Evolutionary conservation across 2,888 invertebrate genomes (phyloP).

Genomic region (Standfussiana lucernea): DNA sequence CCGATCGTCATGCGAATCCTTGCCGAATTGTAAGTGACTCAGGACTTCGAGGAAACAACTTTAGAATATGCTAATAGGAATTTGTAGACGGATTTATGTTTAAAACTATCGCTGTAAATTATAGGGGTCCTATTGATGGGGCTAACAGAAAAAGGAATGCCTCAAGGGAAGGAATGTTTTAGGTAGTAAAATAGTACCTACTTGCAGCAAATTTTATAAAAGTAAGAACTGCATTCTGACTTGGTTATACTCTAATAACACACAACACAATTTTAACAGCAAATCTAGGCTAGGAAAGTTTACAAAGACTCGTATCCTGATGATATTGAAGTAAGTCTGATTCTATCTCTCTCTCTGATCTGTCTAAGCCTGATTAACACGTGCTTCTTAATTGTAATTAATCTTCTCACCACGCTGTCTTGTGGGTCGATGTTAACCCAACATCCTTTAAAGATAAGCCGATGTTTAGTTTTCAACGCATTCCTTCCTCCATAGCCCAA

Average conservation of each 20-base stretch:
- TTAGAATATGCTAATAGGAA: conserved; percentile 19
- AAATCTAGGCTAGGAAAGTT: neutral
- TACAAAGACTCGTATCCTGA: neutral
- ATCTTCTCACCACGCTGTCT: conserved; percentile 16
- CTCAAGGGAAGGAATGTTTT: neutral
- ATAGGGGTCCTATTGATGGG: neutral
- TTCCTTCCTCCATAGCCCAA: neutral
- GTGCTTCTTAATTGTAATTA: conserved; percentile 38
- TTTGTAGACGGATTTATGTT: conserved; percentile 28
- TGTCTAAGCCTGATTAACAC: neutral
- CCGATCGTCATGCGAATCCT: conserved; percentile 74
- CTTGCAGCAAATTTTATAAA: neutral
- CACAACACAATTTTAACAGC: neutral
- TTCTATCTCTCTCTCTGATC: neutral
- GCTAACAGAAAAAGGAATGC: neutral
- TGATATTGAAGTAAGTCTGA: neutral
- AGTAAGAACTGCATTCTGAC: neutral
- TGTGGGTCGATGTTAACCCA: conserved; percentile 15
- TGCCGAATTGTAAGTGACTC: conserved; percentile 53
- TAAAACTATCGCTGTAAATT: conserved; percentile 5
- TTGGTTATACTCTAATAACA: neutral
- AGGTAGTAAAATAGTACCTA: neutral
- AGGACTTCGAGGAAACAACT: conserved; percentile 14
- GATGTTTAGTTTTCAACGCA: conserved; percentile 14
- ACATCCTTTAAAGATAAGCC: conserved; percentile 56